phyloP scores from a whole-genome alignment of 2,113 vertebrate species.

The Mesoclemmys tuberculata region DNA sequence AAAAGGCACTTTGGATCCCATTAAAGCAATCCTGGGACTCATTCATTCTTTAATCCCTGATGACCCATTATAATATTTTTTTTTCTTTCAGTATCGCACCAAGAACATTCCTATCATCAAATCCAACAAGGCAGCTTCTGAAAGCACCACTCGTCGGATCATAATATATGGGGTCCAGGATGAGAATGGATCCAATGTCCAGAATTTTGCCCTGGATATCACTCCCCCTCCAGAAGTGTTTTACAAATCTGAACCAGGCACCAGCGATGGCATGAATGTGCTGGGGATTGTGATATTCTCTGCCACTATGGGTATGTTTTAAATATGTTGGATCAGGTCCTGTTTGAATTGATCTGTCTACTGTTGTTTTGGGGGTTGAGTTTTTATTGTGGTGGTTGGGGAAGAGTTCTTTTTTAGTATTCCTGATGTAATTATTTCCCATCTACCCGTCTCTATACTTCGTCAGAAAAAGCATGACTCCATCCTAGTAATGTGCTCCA shows the following conservation, averaged over 20 bases:
- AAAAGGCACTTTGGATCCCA: neutral
- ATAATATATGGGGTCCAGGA: conserved; percentile 93
- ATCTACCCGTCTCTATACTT: neutral
- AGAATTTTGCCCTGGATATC: conserved; percentile 94
- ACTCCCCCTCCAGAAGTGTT: conserved; percentile 93
- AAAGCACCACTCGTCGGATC: conserved; percentile 82
- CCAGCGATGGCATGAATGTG: conserved; percentile 97
- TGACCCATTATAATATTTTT: neutral
- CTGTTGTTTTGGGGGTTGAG: neutral
- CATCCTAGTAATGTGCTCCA: neutral
- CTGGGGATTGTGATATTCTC: conserved; percentile 99
- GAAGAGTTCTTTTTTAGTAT: neutral
- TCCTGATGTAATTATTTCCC: neutral
- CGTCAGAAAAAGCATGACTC: neutral
- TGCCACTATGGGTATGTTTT: conserved; percentile 92
- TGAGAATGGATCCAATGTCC: conserved; percentile 90
- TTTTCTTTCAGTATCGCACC: conserved; percentile 89
- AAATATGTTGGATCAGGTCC: neutral
- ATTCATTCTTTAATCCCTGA: neutral
- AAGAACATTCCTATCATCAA: conserved; percentile 88
- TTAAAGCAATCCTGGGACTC: neutral
- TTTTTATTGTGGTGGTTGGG: neutral
- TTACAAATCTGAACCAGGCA: conserved; percentile 91
- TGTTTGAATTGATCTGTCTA: neutral
- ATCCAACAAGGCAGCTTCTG: conserved; percentile 79